Percentiles rank a stretch among this genome's conserved stretches.
These are phyloP conservation scores for Echiichthys vipera DNA, from an alignment of 2,797 vertebrate genomes.

Conservation along the genomic window DNA sequence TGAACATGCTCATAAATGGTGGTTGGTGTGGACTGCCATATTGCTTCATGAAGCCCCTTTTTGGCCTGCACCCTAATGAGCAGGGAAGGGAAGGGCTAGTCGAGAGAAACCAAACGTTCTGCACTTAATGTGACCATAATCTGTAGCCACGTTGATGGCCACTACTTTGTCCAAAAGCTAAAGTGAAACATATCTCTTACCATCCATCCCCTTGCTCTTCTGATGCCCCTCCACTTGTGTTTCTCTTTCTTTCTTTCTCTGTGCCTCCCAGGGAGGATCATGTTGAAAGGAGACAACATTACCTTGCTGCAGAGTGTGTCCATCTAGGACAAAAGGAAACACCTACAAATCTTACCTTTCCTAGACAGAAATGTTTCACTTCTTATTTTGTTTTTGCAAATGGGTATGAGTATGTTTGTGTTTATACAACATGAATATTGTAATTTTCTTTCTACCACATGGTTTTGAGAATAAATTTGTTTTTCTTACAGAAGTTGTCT, in stretches of 20 bases:
- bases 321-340: slow-evolving; percentile 59
- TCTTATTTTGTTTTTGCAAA: slow-evolving; percentile 32
- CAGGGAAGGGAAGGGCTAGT: not conserved
- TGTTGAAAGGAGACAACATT: slow-evolving; percentile 90
- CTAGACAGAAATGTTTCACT: not conserved
- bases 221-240: slow-evolving; percentile 11
- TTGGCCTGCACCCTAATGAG: not conserved
- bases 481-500: slow-evolving; percentile 44
- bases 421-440: slow-evolving; percentile 60
- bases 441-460: slow-evolving; percentile 41
- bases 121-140: no score
- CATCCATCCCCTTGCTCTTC: slow-evolving; percentile 23
- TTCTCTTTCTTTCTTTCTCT: slow-evolving; percentile 6
- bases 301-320: slow-evolving; percentile 87
- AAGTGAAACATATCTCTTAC: slow-evolving; percentile 2
- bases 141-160: not conserved
- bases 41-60: not conserved
- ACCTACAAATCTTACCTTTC: not conserved
- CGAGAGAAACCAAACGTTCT: not conserved
- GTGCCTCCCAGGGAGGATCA: slow-evolving; percentile 83
- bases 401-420: slow-evolving; percentile 28
- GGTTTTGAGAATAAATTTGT: slow-evolving; percentile 70
- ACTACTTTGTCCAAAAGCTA: slow-evolving; percentile 14
- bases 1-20: not conserved
- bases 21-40: not conserved